phyloP scores from a whole-genome alignment of 2,888 invertebrate species.

The Piscicola geometra region DNA sequence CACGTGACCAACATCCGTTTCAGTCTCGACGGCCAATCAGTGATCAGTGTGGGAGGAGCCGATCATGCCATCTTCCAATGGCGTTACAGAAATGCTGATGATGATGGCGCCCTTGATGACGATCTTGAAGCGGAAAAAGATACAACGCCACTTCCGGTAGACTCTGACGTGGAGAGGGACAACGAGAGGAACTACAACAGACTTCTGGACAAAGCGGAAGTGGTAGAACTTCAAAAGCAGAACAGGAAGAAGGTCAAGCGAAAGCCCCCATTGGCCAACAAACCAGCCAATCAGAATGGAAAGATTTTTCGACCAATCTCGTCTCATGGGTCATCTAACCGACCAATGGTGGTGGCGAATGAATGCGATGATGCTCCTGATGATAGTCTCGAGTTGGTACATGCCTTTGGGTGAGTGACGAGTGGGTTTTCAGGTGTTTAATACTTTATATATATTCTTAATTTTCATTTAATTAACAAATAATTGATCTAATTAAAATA shows the following conservation, averaged over 20 bases:
- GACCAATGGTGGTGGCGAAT: not conserved
- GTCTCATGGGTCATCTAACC: not conserved
- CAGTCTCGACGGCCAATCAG: constrained; percentile 52
- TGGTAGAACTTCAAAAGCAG: constrained; percentile 48
- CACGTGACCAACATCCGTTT: constrained; percentile 58
- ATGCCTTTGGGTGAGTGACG: constrained; percentile 19
- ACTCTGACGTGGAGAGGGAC: constrained; percentile 56
- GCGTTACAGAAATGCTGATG: constrained; percentile 45
- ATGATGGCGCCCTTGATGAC: not conserved
- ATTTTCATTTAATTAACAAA: not conserved
- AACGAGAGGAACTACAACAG: constrained; percentile 53
- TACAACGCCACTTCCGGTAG: constrained; percentile 45
- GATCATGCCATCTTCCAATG: constrained; percentile 58
- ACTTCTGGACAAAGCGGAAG: constrained; percentile 51
- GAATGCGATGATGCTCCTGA: constrained; percentile 21
- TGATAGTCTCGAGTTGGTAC: constrained; percentile 13
- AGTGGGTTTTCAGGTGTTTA: not conserved
- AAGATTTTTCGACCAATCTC: not conserved
- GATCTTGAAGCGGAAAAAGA: not conserved
- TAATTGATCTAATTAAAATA: not conserved
- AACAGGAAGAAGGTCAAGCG: constrained; percentile 48
- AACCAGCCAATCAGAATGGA: not conserved
- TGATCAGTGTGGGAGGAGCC: constrained; percentile 56
- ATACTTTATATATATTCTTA: not conserved
- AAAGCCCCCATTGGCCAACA: constrained; percentile 30